Evolutionary conservation across 2,797 vertebrate species (phyloP).

Genomic region (Bradypodion ventrale): DNA sequence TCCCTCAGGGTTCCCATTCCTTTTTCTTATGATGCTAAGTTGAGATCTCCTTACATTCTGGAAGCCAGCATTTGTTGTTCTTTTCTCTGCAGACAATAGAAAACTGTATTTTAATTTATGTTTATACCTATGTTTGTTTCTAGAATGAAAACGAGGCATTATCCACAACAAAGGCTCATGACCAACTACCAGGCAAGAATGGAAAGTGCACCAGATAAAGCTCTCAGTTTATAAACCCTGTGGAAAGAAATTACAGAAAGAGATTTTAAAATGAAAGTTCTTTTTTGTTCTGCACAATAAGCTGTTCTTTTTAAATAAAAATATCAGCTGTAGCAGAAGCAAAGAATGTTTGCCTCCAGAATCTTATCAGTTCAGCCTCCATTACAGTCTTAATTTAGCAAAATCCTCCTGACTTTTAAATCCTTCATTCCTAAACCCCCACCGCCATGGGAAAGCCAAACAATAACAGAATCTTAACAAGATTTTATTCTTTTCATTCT

Average conservation of each 20-base stretch:
- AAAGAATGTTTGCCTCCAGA: constrained; percentile 46
- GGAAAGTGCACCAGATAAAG: background rate
- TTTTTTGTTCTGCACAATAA: constrained; percentile 41
- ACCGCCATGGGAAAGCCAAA: constrained; percentile 27
- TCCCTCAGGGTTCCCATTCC: background rate
- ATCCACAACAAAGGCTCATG: constrained; percentile 14
- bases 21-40: background rate
- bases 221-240: constrained; percentile 36
- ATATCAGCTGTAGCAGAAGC: constrained; percentile 39
- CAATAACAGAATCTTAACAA: constrained; percentile 19
- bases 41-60: background rate
- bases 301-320: constrained; percentile 25
- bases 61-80: constrained; percentile 14
- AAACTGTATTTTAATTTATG: constrained; percentile 32
- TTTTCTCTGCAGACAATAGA: constrained; percentile 37
- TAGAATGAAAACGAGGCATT: constrained; percentile 20
- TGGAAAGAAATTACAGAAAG: constrained; percentile 36
- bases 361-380: constrained; percentile 40
- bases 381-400: constrained; percentile 53
- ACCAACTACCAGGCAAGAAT: constrained; percentile 26
- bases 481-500: constrained; percentile 15
- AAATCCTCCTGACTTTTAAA: constrained; percentile 49
- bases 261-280: constrained; percentile 41
- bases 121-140: constrained; percentile 24
- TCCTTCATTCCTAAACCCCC: constrained; percentile 29